phyloP scores from a whole-genome alignment of 2,113 vertebrate genomes.

The Smithornis capensis region DNA sequence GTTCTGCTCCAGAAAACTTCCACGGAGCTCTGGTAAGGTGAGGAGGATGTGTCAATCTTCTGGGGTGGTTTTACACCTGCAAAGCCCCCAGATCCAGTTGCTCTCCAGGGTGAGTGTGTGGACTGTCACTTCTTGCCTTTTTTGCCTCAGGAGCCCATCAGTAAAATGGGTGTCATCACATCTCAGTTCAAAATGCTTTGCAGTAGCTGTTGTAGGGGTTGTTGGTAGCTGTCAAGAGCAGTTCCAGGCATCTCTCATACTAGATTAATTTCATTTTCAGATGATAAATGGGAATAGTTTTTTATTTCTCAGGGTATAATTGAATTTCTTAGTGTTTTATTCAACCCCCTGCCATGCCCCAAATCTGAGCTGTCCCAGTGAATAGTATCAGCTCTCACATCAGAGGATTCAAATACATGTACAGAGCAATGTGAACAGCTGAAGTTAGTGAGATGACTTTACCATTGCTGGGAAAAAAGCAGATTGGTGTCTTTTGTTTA shows the following conservation, averaged over 20 bases:
- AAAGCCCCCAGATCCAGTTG: background rate
- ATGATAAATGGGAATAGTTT: background rate
- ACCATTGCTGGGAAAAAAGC: background rate
- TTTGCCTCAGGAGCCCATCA: background rate
- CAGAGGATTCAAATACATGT: background rate
- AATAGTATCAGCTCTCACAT: background rate
- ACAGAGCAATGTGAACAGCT: background rate
- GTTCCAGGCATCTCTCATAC: background rate
- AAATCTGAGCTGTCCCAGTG: background rate
- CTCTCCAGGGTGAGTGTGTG: background rate
- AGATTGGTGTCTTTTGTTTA: background rate
- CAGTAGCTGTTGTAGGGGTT: background rate
- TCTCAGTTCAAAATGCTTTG: background rate
- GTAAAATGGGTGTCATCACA: background rate
- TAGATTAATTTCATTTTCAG: background rate
- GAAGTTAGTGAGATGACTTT: background rate
- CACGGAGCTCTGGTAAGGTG: background rate
- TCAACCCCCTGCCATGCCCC: background rate
- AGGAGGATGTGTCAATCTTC: constrained; percentile 6
- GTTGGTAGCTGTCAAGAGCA: background rate
- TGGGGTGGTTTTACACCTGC: constrained; percentile 13
- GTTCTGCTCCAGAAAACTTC: background rate
- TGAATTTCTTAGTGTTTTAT: background rate
- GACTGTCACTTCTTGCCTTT: background rate
- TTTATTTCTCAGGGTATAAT: background rate